A percentile compares a stretch with the other conserved stretches of the same genome.
Evolutionary conservation across 2,888 invertebrate species (phyloP).

Genomic region (Folsomia candida): DNA sequence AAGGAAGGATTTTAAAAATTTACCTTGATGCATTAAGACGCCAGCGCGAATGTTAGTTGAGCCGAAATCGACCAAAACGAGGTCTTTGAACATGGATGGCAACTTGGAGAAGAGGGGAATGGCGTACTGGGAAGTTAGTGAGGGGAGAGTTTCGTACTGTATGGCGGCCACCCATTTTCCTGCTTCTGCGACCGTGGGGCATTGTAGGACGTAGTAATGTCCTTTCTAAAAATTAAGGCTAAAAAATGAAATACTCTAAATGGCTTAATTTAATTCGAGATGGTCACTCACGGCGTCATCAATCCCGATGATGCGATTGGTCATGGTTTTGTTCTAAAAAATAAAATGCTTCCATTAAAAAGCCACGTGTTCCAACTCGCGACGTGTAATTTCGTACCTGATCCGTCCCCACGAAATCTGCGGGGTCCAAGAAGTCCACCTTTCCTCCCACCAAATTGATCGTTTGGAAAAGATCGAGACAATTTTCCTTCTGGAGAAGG

Average conservation of each 20-base stretch:
- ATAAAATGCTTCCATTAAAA: background rate
- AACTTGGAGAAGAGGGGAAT: constrained; percentile 51
- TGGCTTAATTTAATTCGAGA: background rate
- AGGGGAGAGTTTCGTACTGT: constrained; percentile 45
- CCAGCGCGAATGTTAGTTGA: constrained; percentile 61
- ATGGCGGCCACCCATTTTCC: constrained; percentile 59
- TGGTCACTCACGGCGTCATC: constrained; percentile 53
- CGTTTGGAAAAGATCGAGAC: constrained; percentile 55
- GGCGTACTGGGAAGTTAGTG: constrained; percentile 32
- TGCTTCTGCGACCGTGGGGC: constrained; percentile 55
- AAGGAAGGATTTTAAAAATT: constrained; percentile 23
- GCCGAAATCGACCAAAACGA: constrained; percentile 61
- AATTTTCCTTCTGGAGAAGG: constrained; percentile 54
- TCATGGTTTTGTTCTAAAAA: constrained; percentile 47
- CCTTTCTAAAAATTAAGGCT: constrained; percentile 55
- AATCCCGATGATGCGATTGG: constrained; percentile 52
- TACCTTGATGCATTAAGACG: constrained; percentile 57
- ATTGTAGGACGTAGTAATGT: constrained; percentile 58
- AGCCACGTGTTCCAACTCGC: background rate
- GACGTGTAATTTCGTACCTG: no score
- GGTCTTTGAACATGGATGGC: constrained; percentile 54
- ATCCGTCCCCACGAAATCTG: constrained; percentile 58
- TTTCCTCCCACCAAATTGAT: constrained; percentile 59
- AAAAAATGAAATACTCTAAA: background rate
- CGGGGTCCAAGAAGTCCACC: constrained; percentile 57